These are phyloP conservation scores for Callionymus lyra DNA, from an alignment of 2,113 vertebrate genomes.

Conservation along the genomic window DNA sequence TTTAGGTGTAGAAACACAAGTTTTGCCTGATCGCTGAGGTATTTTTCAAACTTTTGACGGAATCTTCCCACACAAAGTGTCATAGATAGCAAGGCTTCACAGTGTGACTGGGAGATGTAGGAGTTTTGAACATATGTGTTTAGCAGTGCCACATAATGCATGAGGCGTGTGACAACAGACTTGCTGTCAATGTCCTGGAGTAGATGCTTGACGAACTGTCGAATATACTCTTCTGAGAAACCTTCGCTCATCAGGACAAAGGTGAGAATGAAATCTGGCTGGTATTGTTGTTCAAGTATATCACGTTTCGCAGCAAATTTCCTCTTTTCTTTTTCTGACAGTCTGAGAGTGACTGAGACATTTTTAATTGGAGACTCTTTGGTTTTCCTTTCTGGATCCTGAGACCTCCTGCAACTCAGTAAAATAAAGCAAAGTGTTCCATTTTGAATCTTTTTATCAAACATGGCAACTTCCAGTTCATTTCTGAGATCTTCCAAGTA, in stretches of 20 bases:
- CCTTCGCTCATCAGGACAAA: constrained; percentile 77
- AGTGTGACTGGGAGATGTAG: constrained; percentile 74
- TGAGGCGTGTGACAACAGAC: constrained; percentile 55
- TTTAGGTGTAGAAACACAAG: constrained; percentile 71
- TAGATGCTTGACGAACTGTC: constrained; percentile 61
- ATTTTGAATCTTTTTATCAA: constrained; percentile 46
- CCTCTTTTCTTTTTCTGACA: constrained; percentile 62
- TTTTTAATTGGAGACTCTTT: constrained; percentile 60
- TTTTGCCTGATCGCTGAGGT: constrained; percentile 60
- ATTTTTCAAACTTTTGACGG: constrained; percentile 54
- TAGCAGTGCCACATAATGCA: constrained; percentile 69
- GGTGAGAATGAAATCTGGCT: constrained; percentile 66
- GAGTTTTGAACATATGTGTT: constrained; percentile 76
- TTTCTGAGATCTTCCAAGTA: constrained; percentile 64
- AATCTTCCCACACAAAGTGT: constrained; percentile 24
- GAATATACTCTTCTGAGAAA: constrained; percentile 52
- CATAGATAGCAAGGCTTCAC: constrained; percentile 66
- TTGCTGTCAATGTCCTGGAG: constrained; percentile 56
- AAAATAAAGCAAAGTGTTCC: constrained; percentile 68
- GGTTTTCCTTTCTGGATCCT: constrained; percentile 62
- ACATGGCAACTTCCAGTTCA: constrained; percentile 57
- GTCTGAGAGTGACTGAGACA: constrained; percentile 72
- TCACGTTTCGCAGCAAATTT: constrained; percentile 58
- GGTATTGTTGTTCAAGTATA: constrained; percentile 44
- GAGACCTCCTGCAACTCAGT: constrained; percentile 66